phyloP scores from a whole-genome alignment of 2,888 invertebrate genomes.

The Taenaris catops region DNA sequence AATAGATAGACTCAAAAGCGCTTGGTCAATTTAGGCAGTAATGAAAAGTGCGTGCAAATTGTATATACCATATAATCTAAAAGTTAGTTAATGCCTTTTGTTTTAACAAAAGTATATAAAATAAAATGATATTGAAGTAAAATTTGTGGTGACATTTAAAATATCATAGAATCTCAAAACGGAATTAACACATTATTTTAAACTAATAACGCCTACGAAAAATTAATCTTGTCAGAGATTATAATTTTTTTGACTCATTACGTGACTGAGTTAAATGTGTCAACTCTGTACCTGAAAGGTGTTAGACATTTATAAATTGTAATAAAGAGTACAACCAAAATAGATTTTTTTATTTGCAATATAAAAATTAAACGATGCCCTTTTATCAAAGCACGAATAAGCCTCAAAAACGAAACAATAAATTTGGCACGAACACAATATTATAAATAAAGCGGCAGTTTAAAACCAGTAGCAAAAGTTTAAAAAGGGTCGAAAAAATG shows the following conservation, averaged over 20 bases:
- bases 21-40: too few relatives aligned
- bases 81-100: too few relatives aligned
- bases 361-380: too few relatives aligned
- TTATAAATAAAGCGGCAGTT: constrained; percentile 21
- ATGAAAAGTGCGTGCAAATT: too few relatives aligned
- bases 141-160: too few relatives aligned
- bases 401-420: constrained; percentile 17
- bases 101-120: too few relatives aligned
- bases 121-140: too few relatives aligned
- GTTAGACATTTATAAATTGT: constrained; percentile 10
- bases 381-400: constrained; percentile 21
- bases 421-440: constrained; percentile 20
- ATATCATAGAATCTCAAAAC: too few relatives aligned
- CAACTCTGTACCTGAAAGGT: constrained; percentile 6
- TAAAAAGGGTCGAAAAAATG: constrained; percentile 25
- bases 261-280: constrained; percentile 15
- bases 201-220: too few relatives aligned
- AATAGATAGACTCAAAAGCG: too few relatives aligned
- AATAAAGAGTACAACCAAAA: constrained; percentile 9
- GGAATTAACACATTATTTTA: too few relatives aligned
- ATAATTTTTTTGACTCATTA: neutral
- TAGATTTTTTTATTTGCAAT: constrained; percentile 17
- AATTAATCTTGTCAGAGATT: constrained; percentile 1
- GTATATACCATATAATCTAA: too few relatives aligned
- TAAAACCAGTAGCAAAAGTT: constrained; percentile 18